Evolutionary conservation across 2,797 vertebrate genomes (phyloP).

Genomic region (Chloroceryle amazona): DNA sequence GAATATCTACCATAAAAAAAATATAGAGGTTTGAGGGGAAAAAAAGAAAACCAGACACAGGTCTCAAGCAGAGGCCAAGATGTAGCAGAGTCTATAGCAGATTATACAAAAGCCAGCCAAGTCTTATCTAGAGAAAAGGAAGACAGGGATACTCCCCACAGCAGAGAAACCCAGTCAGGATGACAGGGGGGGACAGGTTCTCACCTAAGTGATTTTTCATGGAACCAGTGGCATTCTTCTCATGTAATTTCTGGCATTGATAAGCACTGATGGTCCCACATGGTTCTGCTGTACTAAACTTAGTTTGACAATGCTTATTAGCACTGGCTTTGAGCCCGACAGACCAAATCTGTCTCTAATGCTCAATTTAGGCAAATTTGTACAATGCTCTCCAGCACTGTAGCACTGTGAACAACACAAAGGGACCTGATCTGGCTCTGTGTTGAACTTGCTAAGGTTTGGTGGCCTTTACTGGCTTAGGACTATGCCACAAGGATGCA

Average conservation of each 20-base stretch:
- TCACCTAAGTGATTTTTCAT: conserved; percentile 22
- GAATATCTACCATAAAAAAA: neutral
- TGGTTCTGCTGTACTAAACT: neutral
- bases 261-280: neutral
- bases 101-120: neutral
- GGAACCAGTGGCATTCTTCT: neutral
- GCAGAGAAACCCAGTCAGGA: neutral
- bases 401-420: neutral
- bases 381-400: neutral
- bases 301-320: conserved; percentile 28
- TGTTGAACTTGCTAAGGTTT: neutral
- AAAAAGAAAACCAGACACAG: neutral
- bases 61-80: neutral
- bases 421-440: neutral
- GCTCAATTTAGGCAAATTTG: neutral
- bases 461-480: neutral
- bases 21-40: neutral
- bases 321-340: conserved; percentile 33
- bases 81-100: neutral
- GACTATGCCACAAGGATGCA: neutral
- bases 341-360: neutral
- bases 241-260: neutral
- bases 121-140: neutral
- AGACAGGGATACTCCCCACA: neutral
- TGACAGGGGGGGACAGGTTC: neutral